Base-by-base conservation (phyloP, 2,113 vertebrate species). In the Emydura subglobosa region DNA sequence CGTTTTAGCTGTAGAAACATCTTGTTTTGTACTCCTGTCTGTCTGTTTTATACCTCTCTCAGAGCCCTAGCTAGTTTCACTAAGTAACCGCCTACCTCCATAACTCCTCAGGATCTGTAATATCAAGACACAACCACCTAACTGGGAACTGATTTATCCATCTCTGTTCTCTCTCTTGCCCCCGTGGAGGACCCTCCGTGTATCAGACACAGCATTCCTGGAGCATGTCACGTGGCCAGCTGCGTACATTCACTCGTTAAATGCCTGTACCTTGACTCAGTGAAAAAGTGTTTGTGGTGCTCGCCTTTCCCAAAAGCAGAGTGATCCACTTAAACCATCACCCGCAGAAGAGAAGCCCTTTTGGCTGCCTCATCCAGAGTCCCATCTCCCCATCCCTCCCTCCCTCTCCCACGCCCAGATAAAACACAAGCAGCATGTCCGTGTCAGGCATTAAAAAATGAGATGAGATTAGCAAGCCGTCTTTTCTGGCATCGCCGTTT, bases 1-100 rank as follows among this genome's bases (percentile, higher is more conserved):
- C 1, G 0, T 79, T 87, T 53, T 59, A 83, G n/a, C n/a, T 0
- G 0, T 3, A 0, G 0, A 0, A 1, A 44, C 72, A 42, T 24
- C 22, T 27, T 76, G 39, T 11, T 10, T 16, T 2, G 0, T 0
- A 6, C 82, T 80, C 10, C 1, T 78, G 13, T n/a, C 16, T 0
- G 0, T 2, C 34, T 81, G 34, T 2, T 44, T 81, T 54, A 2
- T 16, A 5, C 9, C 54, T 57, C 10, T 9, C 50, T 90, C 5
- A 24, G 29, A 9, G 24, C 13, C 31, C 25, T 10, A 5, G 47
- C 50, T 85, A 25, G 19, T 16, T 44, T 9, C 54, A 47, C 1
- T 25, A 51, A 34, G 16, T 51, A 16, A 51, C 7, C 12, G 19
- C 19, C 61, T 72, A 50, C 24, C 59, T 42, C n/a, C 61, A 8